Conservation (phyloP, 2,888 invertebrate genomes). For the Electrophaes corylata region DNA sequence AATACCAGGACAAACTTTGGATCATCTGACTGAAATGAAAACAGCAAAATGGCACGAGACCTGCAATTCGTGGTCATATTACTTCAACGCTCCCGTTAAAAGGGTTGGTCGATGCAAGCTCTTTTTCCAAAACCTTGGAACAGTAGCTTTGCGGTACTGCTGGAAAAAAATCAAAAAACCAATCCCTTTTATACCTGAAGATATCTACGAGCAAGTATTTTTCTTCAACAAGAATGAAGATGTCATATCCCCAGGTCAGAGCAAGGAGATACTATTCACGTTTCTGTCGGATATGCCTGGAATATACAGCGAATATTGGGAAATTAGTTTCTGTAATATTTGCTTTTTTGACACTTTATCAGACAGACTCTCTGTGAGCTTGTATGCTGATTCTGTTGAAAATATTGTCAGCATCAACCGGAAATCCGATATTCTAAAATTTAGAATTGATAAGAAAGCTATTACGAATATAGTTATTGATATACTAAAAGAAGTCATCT, state of each 20-base stretch:
- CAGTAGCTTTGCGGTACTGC: conserved; percentile 72
- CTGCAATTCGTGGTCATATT: conserved; percentile 70
- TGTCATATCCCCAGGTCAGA: conserved; percentile 79
- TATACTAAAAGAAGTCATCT: conserved; percentile 53
- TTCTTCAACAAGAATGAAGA: conserved; percentile 84
- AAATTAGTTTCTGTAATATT: conserved; percentile 71
- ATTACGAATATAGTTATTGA: conserved; percentile 48
- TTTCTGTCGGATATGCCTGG: conserved; percentile 71
- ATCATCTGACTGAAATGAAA: conserved; percentile 49
- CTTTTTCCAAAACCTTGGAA: conserved; percentile 79
- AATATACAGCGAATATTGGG: conserved; percentile 77
- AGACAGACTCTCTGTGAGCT: conserved; percentile 60
- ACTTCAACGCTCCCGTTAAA: conserved; percentile 65
- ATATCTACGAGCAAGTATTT: conserved; percentile 69
- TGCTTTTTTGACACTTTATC: conserved; percentile 59
- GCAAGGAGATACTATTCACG: conserved; percentile 69
- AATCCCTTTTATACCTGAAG: conserved; percentile 62
- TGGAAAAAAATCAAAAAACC: conserved; percentile 72
- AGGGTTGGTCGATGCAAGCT: conserved; percentile 66
- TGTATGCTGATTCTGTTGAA: conserved; percentile 66
- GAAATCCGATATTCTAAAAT: conserved; percentile 54
- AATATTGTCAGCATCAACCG: conserved; percentile 47
- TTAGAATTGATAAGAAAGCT: conserved; percentile 53
- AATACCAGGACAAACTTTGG: conserved; percentile 49
- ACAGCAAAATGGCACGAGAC: conserved; percentile 54